Percentiles rank a stretch among this genome's conserved stretches.
phyloP scores from a whole-genome alignment of 2,113 vertebrate species.

The Conger conger region DNA sequence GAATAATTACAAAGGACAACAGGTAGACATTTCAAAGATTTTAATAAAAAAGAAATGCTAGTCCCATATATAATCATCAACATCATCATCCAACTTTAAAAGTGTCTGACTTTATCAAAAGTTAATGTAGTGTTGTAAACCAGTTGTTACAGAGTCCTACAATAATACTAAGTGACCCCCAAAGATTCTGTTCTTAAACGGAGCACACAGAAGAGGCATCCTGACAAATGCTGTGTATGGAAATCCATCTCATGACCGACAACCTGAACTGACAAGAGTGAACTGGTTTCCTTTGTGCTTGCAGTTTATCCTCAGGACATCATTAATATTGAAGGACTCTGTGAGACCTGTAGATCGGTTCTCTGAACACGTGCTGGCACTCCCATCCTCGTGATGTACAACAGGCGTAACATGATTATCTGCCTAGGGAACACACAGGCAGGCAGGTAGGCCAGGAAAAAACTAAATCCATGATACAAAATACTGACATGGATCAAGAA shows the following conservation, averaged over 20 bases:
- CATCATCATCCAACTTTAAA: conserved; percentile 2
- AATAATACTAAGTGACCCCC: background rate
- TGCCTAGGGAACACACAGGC: background rate
- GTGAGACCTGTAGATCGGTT: background rate
- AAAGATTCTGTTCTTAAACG: background rate
- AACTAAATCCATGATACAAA: background rate
- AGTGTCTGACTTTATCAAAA: conserved; percentile 8
- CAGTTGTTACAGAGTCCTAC: background rate
- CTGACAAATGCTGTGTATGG: background rate
- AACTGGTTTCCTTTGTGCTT: background rate
- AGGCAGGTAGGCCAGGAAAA: background rate
- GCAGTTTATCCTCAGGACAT: background rate
- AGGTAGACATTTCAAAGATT: background rate
- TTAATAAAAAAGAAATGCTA: conserved; percentile 11
- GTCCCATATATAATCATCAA: background rate
- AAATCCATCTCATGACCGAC: background rate
- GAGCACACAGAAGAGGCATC: background rate
- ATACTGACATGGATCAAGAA: background rate
- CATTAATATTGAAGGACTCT: background rate
- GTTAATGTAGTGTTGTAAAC: conserved; percentile 3
- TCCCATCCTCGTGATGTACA: background rate
- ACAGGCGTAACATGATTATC: background rate
- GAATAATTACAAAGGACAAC: background rate
- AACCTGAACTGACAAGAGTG: background rate
- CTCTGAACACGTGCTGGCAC: background rate